Percentiles rank a stretch among this genome's conserved stretches.
Conservation (phyloP, 1,140 invertebrate species). For the Manduca sexta region DNA sequence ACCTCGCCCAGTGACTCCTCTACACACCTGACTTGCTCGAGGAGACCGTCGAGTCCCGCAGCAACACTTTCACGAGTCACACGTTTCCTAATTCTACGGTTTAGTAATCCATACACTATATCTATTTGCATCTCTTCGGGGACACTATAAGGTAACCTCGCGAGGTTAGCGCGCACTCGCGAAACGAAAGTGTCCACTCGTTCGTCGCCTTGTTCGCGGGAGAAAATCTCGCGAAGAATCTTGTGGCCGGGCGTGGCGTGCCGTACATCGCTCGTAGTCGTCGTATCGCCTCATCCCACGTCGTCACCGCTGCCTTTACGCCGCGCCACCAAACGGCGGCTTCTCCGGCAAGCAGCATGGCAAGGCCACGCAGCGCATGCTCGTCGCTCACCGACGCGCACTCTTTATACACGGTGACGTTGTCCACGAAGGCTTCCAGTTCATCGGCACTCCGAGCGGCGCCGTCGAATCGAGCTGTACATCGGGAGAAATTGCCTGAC, state of each 20-base stretch:
- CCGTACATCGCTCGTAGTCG: slow-evolving; percentile 11
- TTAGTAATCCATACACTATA: slow-evolving; percentile 21
- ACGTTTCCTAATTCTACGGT: slow-evolving; percentile 2
- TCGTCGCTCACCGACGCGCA: slow-evolving; percentile 13
- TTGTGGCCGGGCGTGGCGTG: slow-evolving; percentile 17
- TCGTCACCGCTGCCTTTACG: too few species aligned
- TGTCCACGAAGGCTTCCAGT: slow-evolving; percentile 13
- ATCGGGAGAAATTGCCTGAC: too few species aligned
- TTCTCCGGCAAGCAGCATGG: too few species aligned
- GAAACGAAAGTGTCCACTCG: slow-evolving; percentile 15
- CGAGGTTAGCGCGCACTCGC: slow-evolving; percentile 10
- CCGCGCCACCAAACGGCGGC: too few species aligned
- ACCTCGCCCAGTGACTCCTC: slow-evolving; percentile 8
- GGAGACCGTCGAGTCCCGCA: neutral
- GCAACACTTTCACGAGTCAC: neutral
- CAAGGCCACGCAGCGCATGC: too few species aligned
- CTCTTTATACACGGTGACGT: slow-evolving; percentile 11
- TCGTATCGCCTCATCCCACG: slow-evolving; percentile 9
- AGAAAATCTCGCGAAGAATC: slow-evolving; percentile 18
- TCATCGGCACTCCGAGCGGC: too few species aligned
- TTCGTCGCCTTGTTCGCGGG: slow-evolving; percentile 13
- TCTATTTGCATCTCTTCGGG: slow-evolving; percentile 13
- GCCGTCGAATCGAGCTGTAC: too few species aligned
- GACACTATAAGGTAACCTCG: slow-evolving; percentile 15
- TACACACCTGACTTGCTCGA: neutral